Conservation (phyloP, 1,140 invertebrate species). For the Drosophila mojavensis region DNA sequence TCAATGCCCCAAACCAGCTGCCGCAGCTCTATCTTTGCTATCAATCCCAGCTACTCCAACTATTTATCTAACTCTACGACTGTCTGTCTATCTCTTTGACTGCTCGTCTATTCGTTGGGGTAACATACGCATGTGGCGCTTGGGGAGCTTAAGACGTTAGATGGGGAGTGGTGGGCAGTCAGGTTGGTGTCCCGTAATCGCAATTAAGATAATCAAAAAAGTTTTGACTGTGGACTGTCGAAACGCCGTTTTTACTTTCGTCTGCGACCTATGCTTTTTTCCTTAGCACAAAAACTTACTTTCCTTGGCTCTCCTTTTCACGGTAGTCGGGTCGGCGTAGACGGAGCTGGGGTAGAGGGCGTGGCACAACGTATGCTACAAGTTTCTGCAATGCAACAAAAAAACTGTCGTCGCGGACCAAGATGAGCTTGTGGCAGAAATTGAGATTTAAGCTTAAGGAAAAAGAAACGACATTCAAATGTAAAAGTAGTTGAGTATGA, state of each 20-base stretch:
- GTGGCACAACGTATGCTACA: slow-evolving; percentile 36
- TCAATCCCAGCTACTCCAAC: slow-evolving; percentile 54
- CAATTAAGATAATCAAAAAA: slow-evolving; percentile 83
- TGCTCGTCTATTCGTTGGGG: slow-evolving; percentile 44
- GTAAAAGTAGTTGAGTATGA: neutral
- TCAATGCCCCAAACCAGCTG: slow-evolving; percentile 7
- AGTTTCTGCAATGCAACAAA: slow-evolving; percentile 46
- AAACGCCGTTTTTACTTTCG: slow-evolving; percentile 70
- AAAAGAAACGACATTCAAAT: neutral
- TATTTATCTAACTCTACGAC: slow-evolving; percentile 56
- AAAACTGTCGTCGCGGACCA: slow-evolving; percentile 33
- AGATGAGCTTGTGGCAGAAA: neutral
- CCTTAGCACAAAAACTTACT: slow-evolving; percentile 16
- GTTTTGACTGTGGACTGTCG: slow-evolving; percentile 78
- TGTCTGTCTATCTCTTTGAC: slow-evolving; percentile 3
- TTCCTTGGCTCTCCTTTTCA: neutral
- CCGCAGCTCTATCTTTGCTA: slow-evolving; percentile 22
- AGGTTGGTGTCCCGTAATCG: slow-evolving; percentile 60
- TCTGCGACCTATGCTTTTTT: slow-evolving; percentile 37
- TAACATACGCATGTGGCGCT: slow-evolving; percentile 46
- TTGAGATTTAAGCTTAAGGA: slow-evolving; percentile 19
- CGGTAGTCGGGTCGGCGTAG: too few species aligned
- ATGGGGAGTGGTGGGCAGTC: neutral
- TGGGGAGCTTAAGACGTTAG: slow-evolving; percentile 1
- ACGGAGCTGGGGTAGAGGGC: neutral